A percentile compares a stretch with the other conserved stretches of the same genome.
Conservation (phyloP, 2,113 vertebrate genomes). For the Crotalus viridis region DNA sequence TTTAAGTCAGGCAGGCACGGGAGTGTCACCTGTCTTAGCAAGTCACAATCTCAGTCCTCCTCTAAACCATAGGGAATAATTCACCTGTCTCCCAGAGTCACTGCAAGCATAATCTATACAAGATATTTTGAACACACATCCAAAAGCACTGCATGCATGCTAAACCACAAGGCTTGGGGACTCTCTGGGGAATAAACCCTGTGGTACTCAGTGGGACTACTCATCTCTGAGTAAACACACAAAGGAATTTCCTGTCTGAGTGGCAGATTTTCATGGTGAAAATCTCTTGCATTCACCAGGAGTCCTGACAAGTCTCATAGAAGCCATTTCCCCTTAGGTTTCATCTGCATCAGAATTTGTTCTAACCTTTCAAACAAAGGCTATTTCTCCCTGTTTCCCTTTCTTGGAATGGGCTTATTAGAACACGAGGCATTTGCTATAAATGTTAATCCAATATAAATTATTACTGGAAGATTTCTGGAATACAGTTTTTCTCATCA, state of each 20-base stretch:
- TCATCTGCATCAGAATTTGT: background rate
- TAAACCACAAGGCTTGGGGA: background rate
- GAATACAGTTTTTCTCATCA: background rate
- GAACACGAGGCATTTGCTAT: background rate
- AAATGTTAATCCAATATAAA: background rate
- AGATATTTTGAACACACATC: background rate
- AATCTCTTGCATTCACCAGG: background rate
- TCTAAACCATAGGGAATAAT: background rate
- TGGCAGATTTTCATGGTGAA: background rate
- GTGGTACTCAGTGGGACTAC: background rate
- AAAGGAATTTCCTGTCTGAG: background rate
- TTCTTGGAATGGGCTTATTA: background rate
- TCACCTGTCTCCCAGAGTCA: background rate
- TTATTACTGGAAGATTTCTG: background rate
- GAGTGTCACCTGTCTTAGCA: background rate
- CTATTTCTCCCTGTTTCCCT: background rate
- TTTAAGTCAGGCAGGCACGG: background rate
- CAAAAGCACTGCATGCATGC: too few species aligned
- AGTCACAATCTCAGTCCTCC: background rate
- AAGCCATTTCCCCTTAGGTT: background rate
- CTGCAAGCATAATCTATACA: background rate
- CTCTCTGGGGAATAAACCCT: background rate
- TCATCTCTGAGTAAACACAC: background rate
- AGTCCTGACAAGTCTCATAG: background rate
- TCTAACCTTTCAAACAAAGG: conserved; percentile 5